A percentile compares a stretch with the other conserved stretches of the same genome.
Conservation (phyloP, 1,140 invertebrate species). For the Cryptotermes secundus region DNA sequence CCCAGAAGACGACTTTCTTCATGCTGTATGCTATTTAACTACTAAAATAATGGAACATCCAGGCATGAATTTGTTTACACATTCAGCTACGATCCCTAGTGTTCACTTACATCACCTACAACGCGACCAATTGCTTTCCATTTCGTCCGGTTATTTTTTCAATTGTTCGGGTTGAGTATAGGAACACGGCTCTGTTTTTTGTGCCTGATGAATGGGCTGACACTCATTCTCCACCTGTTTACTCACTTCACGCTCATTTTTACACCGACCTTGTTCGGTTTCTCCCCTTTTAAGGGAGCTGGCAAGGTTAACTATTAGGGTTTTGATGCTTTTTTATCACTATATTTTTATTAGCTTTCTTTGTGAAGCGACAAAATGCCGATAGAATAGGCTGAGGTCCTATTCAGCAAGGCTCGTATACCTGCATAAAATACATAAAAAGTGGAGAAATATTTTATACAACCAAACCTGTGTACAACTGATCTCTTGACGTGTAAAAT, state of each 20-base stretch:
- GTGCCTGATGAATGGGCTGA: too few species aligned
- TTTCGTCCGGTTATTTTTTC: too few species aligned
- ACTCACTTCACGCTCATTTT: conserved; percentile 14
- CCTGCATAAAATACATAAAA: not conserved
- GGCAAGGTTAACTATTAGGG: conserved; percentile 2
- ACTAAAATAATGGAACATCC: too few species aligned
- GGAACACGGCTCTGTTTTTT: too few species aligned
- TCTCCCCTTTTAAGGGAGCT: not conserved
- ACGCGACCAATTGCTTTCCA: too few species aligned
- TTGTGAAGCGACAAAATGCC: conserved; percentile 1
- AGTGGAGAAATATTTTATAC: conserved; percentile 11
- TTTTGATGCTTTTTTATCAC: not conserved
- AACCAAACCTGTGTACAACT: not conserved
- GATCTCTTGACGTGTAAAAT: conserved; percentile 9
- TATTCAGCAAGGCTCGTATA: not conserved
- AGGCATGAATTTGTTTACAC: too few species aligned
- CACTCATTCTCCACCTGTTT: not conserved
- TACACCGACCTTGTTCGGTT: not conserved
- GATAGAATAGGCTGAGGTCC: not conserved
- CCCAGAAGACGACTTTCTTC: too few species aligned
- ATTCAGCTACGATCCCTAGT: too few species aligned
- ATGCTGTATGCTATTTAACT: too few species aligned
- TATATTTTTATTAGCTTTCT: not conserved
- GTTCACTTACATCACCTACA: too few species aligned
- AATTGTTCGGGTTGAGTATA: too few species aligned